Conservation (phyloP, 37 sponge, comb jelly and placozoan species). For the Mnemiopsis leidyi region DNA sequence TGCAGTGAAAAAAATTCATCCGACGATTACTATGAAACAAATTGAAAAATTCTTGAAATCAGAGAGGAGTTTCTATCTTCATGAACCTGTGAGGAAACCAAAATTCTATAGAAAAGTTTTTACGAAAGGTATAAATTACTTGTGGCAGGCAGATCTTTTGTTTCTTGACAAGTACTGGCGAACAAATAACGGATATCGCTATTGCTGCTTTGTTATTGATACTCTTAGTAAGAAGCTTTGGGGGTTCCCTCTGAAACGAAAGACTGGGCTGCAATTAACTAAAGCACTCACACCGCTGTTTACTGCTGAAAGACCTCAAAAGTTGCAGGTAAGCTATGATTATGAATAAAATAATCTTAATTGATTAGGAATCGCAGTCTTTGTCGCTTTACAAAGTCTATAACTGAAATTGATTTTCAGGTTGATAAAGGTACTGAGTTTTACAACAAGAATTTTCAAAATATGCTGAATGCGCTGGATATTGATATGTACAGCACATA, state of each 20-base stretch:
- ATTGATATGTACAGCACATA: not conserved
- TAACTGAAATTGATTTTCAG: too few species aligned
- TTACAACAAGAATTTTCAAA: not conserved
- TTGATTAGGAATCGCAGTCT: too few species aligned
- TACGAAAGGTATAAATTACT: conserved; percentile 9
- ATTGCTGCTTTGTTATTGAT: conserved; percentile 41
- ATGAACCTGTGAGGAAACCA: conserved; percentile 7
- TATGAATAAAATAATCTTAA: not conserved
- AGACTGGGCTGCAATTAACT: not conserved
- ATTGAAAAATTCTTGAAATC: conserved; percentile 14
- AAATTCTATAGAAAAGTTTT: conserved; percentile 21
- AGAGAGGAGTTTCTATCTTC: conserved; percentile 31
- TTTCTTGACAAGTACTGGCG: conserved; percentile 34
- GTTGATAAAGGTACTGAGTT: conserved; percentile 24
- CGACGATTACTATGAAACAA: not conserved
- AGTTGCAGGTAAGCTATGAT: conserved; percentile 4
- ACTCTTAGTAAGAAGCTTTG: conserved; percentile 31
- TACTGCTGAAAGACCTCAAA: conserved; percentile 5
- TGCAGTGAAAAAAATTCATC: not conserved
- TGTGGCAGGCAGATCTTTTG: conserved; percentile 37
- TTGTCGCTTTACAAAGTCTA: too few species aligned
- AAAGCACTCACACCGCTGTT: conserved; percentile 13
- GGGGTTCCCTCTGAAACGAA: not conserved
- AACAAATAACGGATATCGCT: conserved; percentile 12
- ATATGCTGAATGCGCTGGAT: not conserved